These are phyloP conservation scores for Petrosia ficiformis DNA, from an alignment of 37 sponge, comb jelly and placozoan species.

Conservation along the genomic window DNA sequence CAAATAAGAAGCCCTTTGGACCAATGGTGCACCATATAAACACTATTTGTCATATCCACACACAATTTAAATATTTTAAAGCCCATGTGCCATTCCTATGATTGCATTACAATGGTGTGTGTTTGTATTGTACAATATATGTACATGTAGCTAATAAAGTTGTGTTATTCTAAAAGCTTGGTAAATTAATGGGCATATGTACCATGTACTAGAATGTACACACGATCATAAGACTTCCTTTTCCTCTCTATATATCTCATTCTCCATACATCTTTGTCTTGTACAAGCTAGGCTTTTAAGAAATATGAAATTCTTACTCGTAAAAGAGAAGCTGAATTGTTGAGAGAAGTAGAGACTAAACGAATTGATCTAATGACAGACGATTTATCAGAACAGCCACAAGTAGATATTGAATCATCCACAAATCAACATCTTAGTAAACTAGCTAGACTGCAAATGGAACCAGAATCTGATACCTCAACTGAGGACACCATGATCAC, in stretches of 20 bases:
- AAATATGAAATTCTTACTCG: slow-evolving; percentile 70
- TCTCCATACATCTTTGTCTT: not conserved
- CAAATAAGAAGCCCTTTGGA: no score
- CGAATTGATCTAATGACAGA: slow-evolving; percentile 9
- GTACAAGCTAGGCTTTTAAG: slow-evolving; percentile 57
- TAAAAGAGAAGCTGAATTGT: slow-evolving; percentile 49
- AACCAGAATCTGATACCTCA: not conserved
- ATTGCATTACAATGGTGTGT: no score
- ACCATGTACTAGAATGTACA: not conserved
- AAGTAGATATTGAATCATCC: not conserved
- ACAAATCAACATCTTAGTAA: not conserved
- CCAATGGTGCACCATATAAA: no score
- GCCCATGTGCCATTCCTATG: no score
- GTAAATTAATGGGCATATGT: not conserved
- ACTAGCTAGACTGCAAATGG: not conserved
- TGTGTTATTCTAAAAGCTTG: no score
- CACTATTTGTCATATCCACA: no score
- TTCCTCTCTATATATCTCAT: not conserved
- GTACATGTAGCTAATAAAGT: no score
- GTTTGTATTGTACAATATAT: no score
- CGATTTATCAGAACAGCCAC: not conserved
- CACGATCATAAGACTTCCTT: not conserved
- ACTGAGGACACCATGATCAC: not conserved
- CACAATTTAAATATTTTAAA: no score
- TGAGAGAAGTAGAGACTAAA: not conserved